phyloP scores from a whole-genome alignment of 1,140 invertebrate genomes.

The Drosophila biarmipes region DNA sequence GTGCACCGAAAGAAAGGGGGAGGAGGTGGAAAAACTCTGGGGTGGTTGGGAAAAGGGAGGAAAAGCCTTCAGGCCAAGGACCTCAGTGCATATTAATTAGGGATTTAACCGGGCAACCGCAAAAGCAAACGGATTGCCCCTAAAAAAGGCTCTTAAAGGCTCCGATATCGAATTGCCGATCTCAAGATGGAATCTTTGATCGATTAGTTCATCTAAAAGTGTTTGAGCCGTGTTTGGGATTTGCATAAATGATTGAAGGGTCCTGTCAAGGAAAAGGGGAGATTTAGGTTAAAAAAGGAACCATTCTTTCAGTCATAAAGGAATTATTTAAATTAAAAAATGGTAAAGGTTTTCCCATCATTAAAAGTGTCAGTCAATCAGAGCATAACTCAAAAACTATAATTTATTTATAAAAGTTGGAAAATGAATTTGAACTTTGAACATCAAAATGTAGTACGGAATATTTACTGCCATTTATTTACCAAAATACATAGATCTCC shows the following conservation, averaged over 20 bases:
- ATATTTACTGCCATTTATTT: too few species aligned
- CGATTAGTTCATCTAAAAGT: constrained; percentile 2
- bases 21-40: neutral
- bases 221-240: neutral
- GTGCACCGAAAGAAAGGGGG: neutral
- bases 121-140: constrained; percentile 9
- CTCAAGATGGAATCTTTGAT: constrained; percentile 12
- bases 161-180: neutral
- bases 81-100: constrained; percentile 9
- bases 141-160: neutral
- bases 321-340: too few species aligned
- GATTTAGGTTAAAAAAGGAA: too few species aligned
- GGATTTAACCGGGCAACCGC: constrained; percentile 21
- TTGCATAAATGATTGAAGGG: constrained; percentile 6
- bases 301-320: too few species aligned
- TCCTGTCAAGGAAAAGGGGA: neutral
- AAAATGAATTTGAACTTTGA: too few species aligned
- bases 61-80: neutral
- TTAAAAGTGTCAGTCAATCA: too few species aligned
- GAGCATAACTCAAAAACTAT: too few species aligned
- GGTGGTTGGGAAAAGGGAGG: neutral
- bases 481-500: too few species aligned
- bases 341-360: neutral
- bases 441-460: too few species aligned
- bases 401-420: too few species aligned